Base-by-base conservation (phyloP, 2,797 vertebrate genomes). In the Trematomus bernacchii region DNA sequence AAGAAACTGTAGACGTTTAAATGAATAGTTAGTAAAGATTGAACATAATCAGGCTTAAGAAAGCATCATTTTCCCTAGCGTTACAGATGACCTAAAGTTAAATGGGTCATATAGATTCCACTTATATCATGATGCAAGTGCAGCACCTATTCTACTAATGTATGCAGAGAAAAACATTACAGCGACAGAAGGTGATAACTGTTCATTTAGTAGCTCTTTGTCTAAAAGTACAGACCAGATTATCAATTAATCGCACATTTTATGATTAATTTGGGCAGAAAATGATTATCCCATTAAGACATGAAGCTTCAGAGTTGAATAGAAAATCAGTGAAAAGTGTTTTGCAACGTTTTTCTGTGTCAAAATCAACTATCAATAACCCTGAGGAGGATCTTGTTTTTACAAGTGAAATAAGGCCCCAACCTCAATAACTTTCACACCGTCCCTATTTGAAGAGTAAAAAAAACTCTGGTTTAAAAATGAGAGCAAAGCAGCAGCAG, bases 401-500 rank as follows among this genome's bases (percentile, higher is more conserved):
- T 51, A 23, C 1, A 33, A 58, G 13, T 60, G 30, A 65, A 50
- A 62, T 43, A 16, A 64, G 47, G 21, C 72, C 10, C n/a, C 5
- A 44, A 62, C 27, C 44, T 21, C 15, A 54, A 27, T 66, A 11
- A 71, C 37, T 57, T 73, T 33, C 8, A 13, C 21, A 19, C 53
- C 16, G 11, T 60, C 27, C 13, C 4, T 3, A 11, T 40, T 54
- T 66, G 52, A 77, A 53, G 37, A 57, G 13, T 43, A 30, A 30
- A 46, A 60, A 42, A 53, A n/a, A n/a, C n/a, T n/a, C n/a, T n/a
- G n/a, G n/a, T n/a, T n/a, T n/a, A 69, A 76, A 72, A 86, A 85
- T 30, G 43, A 73, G 62, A 74, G 46, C 55, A 59, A 61, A 52
- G 63, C 76, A 50, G 66, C 19, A 40, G n/a, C n/a, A 50, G 66